Evolutionary conservation across 2,888 invertebrate species (phyloP).

Genomic region (Bugula neritina): DNA sequence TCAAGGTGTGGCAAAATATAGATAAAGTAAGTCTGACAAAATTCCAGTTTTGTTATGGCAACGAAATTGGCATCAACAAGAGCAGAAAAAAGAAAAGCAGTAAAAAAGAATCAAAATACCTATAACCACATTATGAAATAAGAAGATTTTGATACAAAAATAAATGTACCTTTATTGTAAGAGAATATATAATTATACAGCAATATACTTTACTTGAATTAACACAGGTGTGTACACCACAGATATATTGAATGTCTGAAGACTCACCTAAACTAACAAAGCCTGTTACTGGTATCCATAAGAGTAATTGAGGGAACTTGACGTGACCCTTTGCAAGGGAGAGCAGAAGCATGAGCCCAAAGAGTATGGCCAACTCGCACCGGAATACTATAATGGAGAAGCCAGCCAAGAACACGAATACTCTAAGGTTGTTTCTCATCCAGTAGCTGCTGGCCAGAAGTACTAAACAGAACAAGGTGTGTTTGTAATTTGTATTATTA

Average conservation of each 20-base stretch:
- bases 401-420: slow-evolving; percentile 77
- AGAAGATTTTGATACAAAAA: too few species aligned
- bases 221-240: background rate
- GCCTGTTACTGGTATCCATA: slow-evolving; percentile 49
- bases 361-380: slow-evolving; percentile 73
- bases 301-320: slow-evolving; percentile 55
- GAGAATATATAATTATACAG: too few species aligned
- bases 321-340: slow-evolving; percentile 71
- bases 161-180: too few species aligned
- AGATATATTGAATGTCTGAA: background rate
- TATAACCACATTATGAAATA: too few species aligned
- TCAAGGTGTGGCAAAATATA: too few species aligned
- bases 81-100: too few species aligned
- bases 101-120: too few species aligned
- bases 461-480: slow-evolving; percentile 63
- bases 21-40: too few species aligned
- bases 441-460: slow-evolving; percentile 77
- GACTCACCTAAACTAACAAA: slow-evolving; percentile 59
- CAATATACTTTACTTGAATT: too few species aligned
- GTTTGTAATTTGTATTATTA: slow-evolving; percentile 24
- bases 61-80: too few species aligned
- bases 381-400: slow-evolving; percentile 83
- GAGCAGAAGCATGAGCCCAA: slow-evolving; percentile 76
- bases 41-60: too few species aligned
- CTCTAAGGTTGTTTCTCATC: slow-evolving; percentile 69